Base-by-base conservation (phyloP, 2,113 vertebrate species). In the Alaudala cheleensis region DNA sequence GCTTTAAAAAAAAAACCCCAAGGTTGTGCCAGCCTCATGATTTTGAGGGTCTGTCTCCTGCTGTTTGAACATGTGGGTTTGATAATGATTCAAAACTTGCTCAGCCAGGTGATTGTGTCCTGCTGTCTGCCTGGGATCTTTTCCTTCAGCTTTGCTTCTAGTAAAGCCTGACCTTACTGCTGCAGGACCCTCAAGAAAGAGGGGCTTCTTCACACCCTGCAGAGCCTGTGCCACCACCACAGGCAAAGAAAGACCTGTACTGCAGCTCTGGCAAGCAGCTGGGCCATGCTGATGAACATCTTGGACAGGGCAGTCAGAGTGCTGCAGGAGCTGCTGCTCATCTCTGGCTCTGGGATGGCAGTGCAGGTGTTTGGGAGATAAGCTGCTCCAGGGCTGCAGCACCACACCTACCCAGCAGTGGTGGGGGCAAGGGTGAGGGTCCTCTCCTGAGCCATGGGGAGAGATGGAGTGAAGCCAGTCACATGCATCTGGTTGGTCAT, bases 341-440 rank as follows among this genome's bases (percentile, higher is more conserved):
- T 17, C 37, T 21, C 40, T 9, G 33, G 29, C 25, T 72, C 58
- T 3, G 1, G 3, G 49, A 66, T 67, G 70, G 42, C 22, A 31
- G 37, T 25, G 54, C 56, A 78, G 31, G 16, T 26, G 34, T 7
- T 1, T 73, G 42, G 80, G 39, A 49, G 14, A 37, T 6, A 15
- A 69, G 40, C 50, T 37, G 25, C 24, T 64, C 61, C 2, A 1
- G 56, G 26, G 40, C 37, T 50, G 40, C 50, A 73, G 50, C n/a
- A 29, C 25, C 23, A 14, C 1, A 11, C 10, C 6, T 34, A 9
- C 22, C 19, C 8, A 4, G 50, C 39, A n/a, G 12, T 0, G 0
- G 5, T 4, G 18, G 4, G 1, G 14, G 4, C 14, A 24, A 40
- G 25, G n/a, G 6, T 16, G 26, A 12, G 18, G 10, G 25, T 44